Evolutionary conservation across 2,888 invertebrate genomes (phyloP), one percentile per base, ranked within the genome.

Genomic region (Hylaea fasciaria): DNA sequence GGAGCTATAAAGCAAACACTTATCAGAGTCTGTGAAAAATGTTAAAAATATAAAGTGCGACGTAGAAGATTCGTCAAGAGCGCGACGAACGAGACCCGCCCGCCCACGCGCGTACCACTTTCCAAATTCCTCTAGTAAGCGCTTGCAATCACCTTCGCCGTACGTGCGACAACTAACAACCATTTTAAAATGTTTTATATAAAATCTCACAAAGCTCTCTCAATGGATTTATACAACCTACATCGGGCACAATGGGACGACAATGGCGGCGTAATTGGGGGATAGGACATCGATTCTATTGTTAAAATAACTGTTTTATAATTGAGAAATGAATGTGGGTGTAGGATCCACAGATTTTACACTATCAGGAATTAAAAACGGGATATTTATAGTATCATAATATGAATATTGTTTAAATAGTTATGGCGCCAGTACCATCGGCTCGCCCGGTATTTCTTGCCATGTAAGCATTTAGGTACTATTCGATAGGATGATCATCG

Each of bases 81-180:
- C 78, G 82, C 84, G 82, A 76, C 76, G 55, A 45, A 78, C 52
- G 52, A 78, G 81, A 89, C 91, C 85, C 74, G 91, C 86, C 91
- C 91, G 91, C 92, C 91, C 86, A 92, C 92, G 83, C 87, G 57
- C 73, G 85, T 85, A 85, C 88, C 83, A 89, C 91, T 92, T 92
- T 92, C 91, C 91, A 92, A 92, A 92, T 92, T 91, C 91, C 87
- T 86, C 82, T 80, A 84, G 86, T 83, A 85, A 87, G 86, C 84
- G 82, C 84, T 81, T 84, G 91, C 89, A 89, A 91, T 90, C 87
- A 82, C 81, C 86, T 84, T 83, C 80, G 81, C 82, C 78, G 82
- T 85, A 84, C 83, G 82, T 82, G 83, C 78, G 77, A 77, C 73
- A 69, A 68, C 76, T 76, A 77, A 77, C 74, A 77, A 77, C 77